Percentiles rank a stretch among this genome's conserved stretches.
phyloP scores from a whole-genome alignment of 2,888 invertebrate species.

The Drepanosiphum platanoidis region DNA sequence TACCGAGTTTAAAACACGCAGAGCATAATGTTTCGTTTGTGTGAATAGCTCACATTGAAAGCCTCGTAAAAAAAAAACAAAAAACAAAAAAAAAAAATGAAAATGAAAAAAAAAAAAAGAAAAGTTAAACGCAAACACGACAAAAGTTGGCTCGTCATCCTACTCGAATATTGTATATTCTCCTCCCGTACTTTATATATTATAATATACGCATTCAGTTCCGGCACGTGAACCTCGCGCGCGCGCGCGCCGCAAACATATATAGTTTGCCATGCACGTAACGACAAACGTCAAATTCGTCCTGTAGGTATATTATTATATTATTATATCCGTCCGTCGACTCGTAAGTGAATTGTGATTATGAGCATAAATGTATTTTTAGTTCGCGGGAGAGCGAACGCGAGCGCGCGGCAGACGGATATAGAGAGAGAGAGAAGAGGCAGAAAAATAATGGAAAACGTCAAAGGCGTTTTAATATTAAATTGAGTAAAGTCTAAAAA shows the following conservation, averaged over 20 bases:
- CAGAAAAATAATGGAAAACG: constrained; percentile 14
- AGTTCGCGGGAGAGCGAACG: neutral
- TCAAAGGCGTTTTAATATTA: constrained; percentile 36
- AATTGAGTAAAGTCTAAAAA: constrained; percentile 16
- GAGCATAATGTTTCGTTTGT: constrained; percentile 22
- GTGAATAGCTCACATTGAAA: constrained; percentile 2
- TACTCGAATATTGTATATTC: neutral
- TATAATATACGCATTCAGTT: neutral
- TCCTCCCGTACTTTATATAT: neutral
- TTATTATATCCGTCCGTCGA: neutral
- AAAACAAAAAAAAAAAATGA: neutral
- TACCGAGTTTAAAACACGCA: constrained; percentile 11
- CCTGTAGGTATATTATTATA: neutral
- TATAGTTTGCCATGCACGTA: neutral
- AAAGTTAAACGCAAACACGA: constrained; percentile 9
- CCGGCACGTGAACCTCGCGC: neutral
- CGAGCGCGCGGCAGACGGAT: too few species aligned
- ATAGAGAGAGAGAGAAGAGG: too few species aligned
- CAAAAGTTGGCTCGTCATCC: constrained; percentile 4
- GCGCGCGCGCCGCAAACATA: neutral
- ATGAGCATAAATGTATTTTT: constrained; percentile 8
- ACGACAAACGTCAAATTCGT: constrained; percentile 24
- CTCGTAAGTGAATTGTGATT: constrained; percentile 19
- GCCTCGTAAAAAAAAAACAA: neutral
- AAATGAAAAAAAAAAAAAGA: neutral